Evolutionary conservation across 2,888 invertebrate species (phyloP), one percentile per base, ranked within the genome.

Genomic region (Lasioglossum malachurum): DNA sequence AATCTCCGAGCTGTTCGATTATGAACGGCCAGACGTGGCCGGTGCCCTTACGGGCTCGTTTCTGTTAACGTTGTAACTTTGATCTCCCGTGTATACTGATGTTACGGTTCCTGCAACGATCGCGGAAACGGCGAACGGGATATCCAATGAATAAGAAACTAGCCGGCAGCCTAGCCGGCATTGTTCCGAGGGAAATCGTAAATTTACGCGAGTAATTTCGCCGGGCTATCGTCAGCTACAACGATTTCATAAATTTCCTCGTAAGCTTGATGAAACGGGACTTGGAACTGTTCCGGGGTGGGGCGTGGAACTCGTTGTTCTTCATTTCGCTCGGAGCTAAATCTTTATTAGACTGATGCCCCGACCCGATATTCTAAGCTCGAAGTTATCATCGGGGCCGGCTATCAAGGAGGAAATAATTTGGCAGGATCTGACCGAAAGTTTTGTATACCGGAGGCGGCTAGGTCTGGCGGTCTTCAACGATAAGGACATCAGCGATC

Each of bases 141-240:
- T 53, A 35, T 53, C 27, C 81, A 78, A 74, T 78, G 82, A 84
- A 82, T 82, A 82, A 74, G 44, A 74, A 78, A 78, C 67, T 57
- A 78, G 69, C 23, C 81, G 60, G 8, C 12, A 16, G 44, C 67
- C 73, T 10, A 53, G 44, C 23, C 10, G 27, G 74, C 27, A 57
- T 76, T 19, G 46, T 53, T 27, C 19, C 35, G 4, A 14, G 73
- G 74, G 10, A 74, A 83, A 83, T 72, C 73, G 83, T 83, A 77
- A 83, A 76, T 76, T 75, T 31, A 38, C 60, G n/a, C 46, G 44
- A 67, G 77, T 64, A 83, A 80, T 83, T 75, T 76, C 71, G 27
- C 4, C 53, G 53, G 35, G 44, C 27, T 31, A 41, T 78, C 71
- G 78, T n/a, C 71, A 57, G n/a, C n/a, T 27, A 27, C 44, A 38